phyloP scores from a whole-genome alignment of 2,797 vertebrate genomes.

The Channa striata region DNA sequence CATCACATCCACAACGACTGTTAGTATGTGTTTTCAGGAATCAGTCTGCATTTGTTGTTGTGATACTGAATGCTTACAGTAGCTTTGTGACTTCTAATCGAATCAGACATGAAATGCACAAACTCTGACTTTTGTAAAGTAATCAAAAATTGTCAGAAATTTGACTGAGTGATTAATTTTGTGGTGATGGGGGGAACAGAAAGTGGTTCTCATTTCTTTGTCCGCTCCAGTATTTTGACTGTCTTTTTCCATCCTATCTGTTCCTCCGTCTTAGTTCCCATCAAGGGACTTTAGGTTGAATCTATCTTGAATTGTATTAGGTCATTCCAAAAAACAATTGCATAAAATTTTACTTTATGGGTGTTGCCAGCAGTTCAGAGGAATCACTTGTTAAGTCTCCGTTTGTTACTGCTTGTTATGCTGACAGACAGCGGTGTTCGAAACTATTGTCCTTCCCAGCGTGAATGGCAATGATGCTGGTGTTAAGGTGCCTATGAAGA shows the following conservation, averaged over 20 bases:
- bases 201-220: background rate
- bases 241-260: background rate
- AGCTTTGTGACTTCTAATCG: background rate
- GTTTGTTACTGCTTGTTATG: slow-evolving; percentile 19
- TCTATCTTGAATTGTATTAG: background rate
- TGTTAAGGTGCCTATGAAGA: slow-evolving; percentile 17
- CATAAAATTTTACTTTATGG: slow-evolving; percentile 8
- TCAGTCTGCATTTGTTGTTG: too few relatives aligned
- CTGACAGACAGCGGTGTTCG: slow-evolving; percentile 1
- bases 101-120: background rate
- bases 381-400: slow-evolving; percentile 2
- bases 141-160: background rate
- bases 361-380: slow-evolving; percentile 5
- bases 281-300: slow-evolving; percentile 7
- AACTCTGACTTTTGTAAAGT: background rate
- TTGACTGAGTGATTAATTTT: background rate
- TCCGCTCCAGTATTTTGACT: background rate
- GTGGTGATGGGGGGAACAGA: background rate
- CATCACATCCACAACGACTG: too few relatives aligned
- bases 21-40: too few relatives aligned
- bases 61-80: background rate
- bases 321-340: slow-evolving; percentile 29
- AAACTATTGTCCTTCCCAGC: slow-evolving; percentile 30
- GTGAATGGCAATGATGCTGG: slow-evolving; percentile 13
- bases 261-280: slow-evolving; percentile 9